phyloP scores from a whole-genome alignment of 1,140 invertebrate species.

The Carposina sasakii region DNA sequence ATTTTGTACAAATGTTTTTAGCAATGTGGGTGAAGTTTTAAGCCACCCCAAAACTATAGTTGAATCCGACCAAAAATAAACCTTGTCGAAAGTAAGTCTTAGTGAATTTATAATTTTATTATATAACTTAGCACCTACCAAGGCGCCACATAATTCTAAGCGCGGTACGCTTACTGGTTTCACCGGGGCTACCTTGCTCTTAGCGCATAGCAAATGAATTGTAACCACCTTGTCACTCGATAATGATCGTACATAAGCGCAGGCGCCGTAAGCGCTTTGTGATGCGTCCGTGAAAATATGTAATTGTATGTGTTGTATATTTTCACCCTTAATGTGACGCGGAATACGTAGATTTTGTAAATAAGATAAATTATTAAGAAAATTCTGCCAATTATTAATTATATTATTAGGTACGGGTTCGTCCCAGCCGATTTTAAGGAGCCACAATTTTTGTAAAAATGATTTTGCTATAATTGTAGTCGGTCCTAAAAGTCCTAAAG shows the following conservation, averaged over 20 bases:
- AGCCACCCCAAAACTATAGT: too few species aligned
- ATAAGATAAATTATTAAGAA: background rate
- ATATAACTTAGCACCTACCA: too few species aligned
- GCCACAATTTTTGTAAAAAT: background rate
- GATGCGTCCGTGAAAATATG: slow-evolving; percentile 17
- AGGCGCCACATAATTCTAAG: too few species aligned
- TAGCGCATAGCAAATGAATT: slow-evolving; percentile 19
- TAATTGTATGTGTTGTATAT: slow-evolving; percentile 6
- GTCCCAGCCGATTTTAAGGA: background rate
- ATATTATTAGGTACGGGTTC: slow-evolving; percentile 10
- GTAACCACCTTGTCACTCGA: background rate
- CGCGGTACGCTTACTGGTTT: too few species aligned
- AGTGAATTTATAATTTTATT: too few species aligned
- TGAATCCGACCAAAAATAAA: too few species aligned
- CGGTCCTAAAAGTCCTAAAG: background rate
- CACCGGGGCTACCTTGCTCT: slow-evolving; percentile 20
- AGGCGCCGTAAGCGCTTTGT: slow-evolving; percentile 10
- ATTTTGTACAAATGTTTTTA: too few species aligned
- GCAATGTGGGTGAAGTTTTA: too few species aligned
- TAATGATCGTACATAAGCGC: slow-evolving; percentile 4
- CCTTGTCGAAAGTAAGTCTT: too few species aligned
- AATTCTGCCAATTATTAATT: background rate
- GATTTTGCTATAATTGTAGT: background rate
- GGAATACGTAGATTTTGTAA: background rate
- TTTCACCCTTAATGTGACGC: background rate